Base-by-base conservation (phyloP, 2,888 invertebrate genomes). In the Galerucella pusilla region DNA sequence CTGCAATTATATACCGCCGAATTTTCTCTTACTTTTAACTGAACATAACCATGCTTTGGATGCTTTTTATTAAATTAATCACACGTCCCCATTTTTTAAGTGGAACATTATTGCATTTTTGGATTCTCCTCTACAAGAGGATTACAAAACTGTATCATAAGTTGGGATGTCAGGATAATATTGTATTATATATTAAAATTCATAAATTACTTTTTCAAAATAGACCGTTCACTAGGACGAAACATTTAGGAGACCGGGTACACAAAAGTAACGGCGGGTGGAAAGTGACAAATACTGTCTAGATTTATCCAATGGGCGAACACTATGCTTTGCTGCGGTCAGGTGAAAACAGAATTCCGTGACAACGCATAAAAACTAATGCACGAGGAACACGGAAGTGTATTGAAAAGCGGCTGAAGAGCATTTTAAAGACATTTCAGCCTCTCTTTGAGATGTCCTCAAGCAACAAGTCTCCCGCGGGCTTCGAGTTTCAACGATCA, bases 401-500 rank as follows among this genome's bases (percentile, higher is more conserved):
- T 57, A 57, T n/a, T 3, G 16, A 54, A 54, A 54, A 54, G 54
- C 14, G 16, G 14, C 54, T n/a, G 54, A 54, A n/a, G 54, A 54
- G 54, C 54, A 54, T 54, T 54, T 6, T 14, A 54, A 14, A 16
- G 54, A 54, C 14, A 54, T 5, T 54, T 1, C 16, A 20, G 20
- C 20, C 20, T 20, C 20, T 20, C 20, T 20, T 20, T 20, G 20
- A 20, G 1, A 20, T 11, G 25, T 11, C 60, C 60, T 25, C 60
- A 61, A 28, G 35, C 28, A 28, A 25, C 60, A 61, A 61, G 60
- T 28, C 60, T 61, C 28, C 25, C 61, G 12, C 61, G 61, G 10
- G 28, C 61, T 14, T 25, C 61, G 12, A 61, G 61, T 14, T 61
- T 61, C 20, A 61, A 61, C 11, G 28, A 61, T 9, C 61, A 61